phyloP scores from a whole-genome alignment of 2,113 vertebrate species.

The Megatriorchis doriae region DNA sequence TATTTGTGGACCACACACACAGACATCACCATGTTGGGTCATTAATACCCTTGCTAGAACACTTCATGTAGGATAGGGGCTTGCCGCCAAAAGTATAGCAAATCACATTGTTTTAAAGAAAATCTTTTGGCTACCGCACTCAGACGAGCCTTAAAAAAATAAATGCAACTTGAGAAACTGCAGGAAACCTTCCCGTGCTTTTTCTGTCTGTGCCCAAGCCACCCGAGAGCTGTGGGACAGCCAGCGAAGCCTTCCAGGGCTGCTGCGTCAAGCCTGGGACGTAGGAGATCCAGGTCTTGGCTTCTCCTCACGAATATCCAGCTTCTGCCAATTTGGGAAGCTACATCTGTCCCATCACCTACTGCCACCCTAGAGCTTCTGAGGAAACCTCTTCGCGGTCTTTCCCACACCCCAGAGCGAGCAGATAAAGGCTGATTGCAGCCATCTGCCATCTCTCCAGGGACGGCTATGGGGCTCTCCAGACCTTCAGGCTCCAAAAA shows the following conservation, averaged over 20 bases:
- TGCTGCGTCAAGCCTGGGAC: neutral
- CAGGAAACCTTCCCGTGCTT: neutral
- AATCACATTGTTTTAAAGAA: neutral
- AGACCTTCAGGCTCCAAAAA: neutral
- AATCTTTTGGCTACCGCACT: neutral
- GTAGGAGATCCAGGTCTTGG: fast-evolving
- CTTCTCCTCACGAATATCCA: neutral
- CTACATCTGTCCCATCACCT: neutral
- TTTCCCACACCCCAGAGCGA: neutral
- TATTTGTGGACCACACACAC: neutral
- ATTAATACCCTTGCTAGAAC: neutral
- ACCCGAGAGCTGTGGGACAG: neutral
- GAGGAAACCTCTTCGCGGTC: neutral
- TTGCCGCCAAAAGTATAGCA: neutral
- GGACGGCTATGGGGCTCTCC: neutral
- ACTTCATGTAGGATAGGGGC: neutral
- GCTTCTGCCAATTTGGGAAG: neutral
- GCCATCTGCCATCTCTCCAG: neutral
- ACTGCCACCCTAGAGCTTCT: neutral
- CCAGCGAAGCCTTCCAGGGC: neutral
- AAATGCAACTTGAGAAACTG: neutral
- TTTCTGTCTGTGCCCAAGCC: neutral
- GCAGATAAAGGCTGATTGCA: neutral
- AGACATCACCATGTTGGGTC: neutral
- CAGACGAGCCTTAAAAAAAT: neutral